Percentiles rank a stretch among this genome's conserved stretches.
These are phyloP conservation scores for Eupsittula cactorum DNA, from an alignment of 2,113 vertebrate genomes.

Conservation along the genomic window DNA sequence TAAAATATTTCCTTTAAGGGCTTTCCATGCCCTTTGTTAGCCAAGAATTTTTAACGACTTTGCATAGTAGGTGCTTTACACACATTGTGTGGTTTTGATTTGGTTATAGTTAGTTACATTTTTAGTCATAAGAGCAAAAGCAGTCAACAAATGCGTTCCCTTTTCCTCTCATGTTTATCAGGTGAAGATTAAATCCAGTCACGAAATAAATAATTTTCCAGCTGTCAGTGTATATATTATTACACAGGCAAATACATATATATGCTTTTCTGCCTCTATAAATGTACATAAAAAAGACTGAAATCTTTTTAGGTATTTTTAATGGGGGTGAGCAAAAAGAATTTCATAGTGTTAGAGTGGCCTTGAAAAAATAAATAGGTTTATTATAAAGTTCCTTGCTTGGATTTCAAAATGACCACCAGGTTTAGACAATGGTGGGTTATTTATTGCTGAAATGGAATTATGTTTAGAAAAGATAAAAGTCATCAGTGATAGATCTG, in stretches of 20 bases:
- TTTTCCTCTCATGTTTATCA: not conserved
- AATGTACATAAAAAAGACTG: not conserved
- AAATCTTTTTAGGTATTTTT: not conserved
- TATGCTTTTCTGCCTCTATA: not conserved
- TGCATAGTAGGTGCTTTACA: not conserved
- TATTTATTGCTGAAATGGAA: not conserved
- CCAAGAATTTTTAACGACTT: constrained; percentile 59
- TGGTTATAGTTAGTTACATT: constrained; percentile 35
- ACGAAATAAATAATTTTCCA: constrained; percentile 38
- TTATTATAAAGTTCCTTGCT: not conserved
- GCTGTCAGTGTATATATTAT: not conserved
- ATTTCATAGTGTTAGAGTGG: not conserved
- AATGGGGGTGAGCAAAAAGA: not conserved
- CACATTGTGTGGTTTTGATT: constrained; percentile 10
- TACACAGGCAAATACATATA: not conserved
- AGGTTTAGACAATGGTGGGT: not conserved
- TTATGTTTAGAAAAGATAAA: not conserved
- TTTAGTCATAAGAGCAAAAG: constrained; percentile 26
- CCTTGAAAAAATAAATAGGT: not conserved
- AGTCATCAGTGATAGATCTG: not conserved
- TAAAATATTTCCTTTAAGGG: constrained; percentile 69
- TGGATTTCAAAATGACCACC: not conserved
- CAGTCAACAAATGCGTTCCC: not conserved
- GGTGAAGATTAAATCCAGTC: constrained; percentile 22
- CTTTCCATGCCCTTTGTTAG: constrained; percentile 59